These are phyloP conservation scores for Netelia fuscicornis DNA, from an alignment of 2,888 invertebrate species.

Conservation along the genomic window DNA sequence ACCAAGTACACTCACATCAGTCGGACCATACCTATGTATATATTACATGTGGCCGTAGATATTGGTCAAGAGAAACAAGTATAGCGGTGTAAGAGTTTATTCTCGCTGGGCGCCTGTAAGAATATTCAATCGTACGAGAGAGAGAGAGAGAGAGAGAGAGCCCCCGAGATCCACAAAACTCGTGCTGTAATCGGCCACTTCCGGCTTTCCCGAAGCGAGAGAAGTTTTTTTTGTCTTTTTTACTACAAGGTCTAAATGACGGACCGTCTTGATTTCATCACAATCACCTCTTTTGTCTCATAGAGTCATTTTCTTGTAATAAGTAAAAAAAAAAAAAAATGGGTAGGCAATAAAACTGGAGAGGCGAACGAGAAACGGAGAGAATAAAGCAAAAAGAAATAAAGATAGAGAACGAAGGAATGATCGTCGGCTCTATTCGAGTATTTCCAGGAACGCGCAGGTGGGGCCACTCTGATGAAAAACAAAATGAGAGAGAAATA, in stretches of 20 bases:
- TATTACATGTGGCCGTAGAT: not conserved
- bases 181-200: constrained; percentile 70
- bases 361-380: constrained; percentile 72
- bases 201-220: constrained; percentile 68
- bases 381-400: constrained; percentile 20
- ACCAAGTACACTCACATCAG: constrained; percentile 45
- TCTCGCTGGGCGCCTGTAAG: constrained; percentile 3
- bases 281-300: not conserved
- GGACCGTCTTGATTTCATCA: constrained; percentile 14
- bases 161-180: constrained; percentile 35
- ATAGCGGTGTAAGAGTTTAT: not conserved
- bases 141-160: not conserved
- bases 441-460: constrained; percentile 78
- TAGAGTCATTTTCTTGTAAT: not conserved
- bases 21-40: not conserved
- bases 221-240: constrained; percentile 2
- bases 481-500: constrained; percentile 28
- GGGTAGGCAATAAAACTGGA: constrained; percentile 63
- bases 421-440: constrained; percentile 72
- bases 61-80: constrained; percentile 2
- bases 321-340: not conserved
- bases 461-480: constrained; percentile 72
- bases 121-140: constrained; percentile 1
- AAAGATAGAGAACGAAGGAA: constrained; percentile 19
- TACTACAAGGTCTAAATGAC: not conserved